Conservation (phyloP, 2,113 vertebrate genomes). For the Hyperoodon ampullatus region DNA sequence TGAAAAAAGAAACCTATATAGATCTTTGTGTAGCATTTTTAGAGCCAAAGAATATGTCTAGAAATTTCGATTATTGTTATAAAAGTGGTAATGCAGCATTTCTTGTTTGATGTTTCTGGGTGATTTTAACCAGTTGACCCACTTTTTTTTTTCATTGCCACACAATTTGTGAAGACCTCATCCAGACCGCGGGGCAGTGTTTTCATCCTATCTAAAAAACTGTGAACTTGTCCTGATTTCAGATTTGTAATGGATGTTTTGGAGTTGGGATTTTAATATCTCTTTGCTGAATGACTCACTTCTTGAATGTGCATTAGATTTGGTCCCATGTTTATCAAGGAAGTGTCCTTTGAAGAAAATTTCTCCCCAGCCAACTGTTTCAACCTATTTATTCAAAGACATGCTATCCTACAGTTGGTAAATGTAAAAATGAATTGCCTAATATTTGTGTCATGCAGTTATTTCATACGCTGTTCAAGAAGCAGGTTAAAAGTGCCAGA, state of each 20-base stretch:
- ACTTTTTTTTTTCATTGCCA: background rate
- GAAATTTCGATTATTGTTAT: background rate
- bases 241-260: background rate
- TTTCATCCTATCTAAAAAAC: background rate
- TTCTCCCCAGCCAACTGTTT: background rate
- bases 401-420: background rate
- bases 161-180: background rate
- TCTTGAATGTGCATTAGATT: slow-evolving; percentile 27
- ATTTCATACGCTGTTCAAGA: slow-evolving; percentile 29
- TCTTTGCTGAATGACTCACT: slow-evolving; percentile 16
- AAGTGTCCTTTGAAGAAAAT: slow-evolving; percentile 45
- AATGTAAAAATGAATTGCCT: background rate
- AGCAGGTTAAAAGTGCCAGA: background rate
- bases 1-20: background rate
- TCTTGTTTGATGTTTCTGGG: background rate
- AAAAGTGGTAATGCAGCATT: background rate
- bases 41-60: background rate
- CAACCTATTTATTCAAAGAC: slow-evolving; percentile 18
- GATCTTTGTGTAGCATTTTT: background rate
- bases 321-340: slow-evolving; percentile 37
- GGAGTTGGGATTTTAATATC: slow-evolving; percentile 25
- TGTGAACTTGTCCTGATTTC: slow-evolving; percentile 1
- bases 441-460: background rate
- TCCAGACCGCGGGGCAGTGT: background rate
- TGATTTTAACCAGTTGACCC: background rate